These are phyloP conservation scores for Acanthosepion esculentum DNA, from an alignment of 2,888 invertebrate genomes.

Conservation along the genomic window DNA sequence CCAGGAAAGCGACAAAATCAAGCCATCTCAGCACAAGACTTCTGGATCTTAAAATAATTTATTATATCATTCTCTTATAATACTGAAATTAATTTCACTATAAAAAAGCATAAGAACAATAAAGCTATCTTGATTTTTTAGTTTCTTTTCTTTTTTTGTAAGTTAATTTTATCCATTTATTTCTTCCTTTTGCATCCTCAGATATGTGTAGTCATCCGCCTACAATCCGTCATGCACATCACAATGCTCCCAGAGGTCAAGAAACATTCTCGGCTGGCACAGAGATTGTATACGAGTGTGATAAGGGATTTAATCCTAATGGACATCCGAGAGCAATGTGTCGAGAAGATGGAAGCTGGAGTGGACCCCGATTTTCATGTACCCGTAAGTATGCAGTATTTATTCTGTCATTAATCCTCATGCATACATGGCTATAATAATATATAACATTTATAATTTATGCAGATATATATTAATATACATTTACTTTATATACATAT, in stretches of 20 bases:
- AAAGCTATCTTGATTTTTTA: background rate
- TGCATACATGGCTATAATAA: background rate
- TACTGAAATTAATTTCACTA: background rate
- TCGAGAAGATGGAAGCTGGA: constrained; percentile 91
- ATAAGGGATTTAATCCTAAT: constrained; percentile 92
- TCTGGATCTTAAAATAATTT: background rate
- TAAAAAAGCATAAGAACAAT: background rate
- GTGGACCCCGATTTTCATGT: constrained; percentile 95
- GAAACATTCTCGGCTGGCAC: constrained; percentile 91
- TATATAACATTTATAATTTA: too few species aligned
- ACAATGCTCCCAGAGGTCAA: constrained; percentile 91
- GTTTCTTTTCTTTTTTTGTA: background rate
- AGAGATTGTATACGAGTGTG: constrained; percentile 93
- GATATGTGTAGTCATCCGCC: constrained; percentile 76
- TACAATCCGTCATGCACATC: constrained; percentile 75
- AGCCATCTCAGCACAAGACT: background rate
- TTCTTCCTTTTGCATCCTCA: constrained; percentile 54
- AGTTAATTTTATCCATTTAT: background rate
- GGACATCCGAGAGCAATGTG: constrained; percentile 95
- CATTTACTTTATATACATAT: too few species aligned
- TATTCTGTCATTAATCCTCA: background rate
- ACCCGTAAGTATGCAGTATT: constrained; percentile 86
- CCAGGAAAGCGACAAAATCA: background rate
- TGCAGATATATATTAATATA: too few species aligned
- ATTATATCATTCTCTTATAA: background rate